Conservation (phyloP, 2,888 invertebrate genomes). For the Hypena proboscidalis region DNA sequence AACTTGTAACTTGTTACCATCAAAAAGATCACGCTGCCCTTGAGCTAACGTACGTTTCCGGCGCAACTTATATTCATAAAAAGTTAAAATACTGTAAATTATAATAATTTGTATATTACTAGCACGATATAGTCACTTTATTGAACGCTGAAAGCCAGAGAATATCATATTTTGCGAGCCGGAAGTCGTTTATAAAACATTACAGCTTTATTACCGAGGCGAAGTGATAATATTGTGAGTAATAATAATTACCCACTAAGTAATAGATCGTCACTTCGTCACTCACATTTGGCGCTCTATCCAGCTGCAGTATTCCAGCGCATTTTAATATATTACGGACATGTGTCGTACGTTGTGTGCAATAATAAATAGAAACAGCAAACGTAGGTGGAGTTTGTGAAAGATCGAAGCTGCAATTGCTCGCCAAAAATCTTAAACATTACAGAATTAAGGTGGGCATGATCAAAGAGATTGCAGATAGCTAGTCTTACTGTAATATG, state of each 20-base stretch:
- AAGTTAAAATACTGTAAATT: no score
- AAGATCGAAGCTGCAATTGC: constrained; percentile 21
- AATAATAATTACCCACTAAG: constrained; percentile 5
- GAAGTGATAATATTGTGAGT: constrained; percentile 7
- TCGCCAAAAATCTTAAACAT: constrained; percentile 47
- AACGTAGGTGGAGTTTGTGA: constrained; percentile 34
- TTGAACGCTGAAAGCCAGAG: no score
- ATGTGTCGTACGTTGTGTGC: constrained; percentile 10
- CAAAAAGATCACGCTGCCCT: no score
- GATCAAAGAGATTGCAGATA: no score
- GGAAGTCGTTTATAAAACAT: neutral
- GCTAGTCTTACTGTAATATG: no score
- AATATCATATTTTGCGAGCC: no score
- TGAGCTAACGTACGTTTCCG: no score
- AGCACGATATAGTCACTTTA: no score
- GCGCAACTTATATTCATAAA: no score
- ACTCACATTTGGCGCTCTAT: constrained; percentile 8
- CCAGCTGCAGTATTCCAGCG: constrained; percentile 6
- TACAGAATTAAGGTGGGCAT: constrained; percentile 29
- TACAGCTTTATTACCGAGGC: constrained; percentile 1
- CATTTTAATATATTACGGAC: constrained; percentile 19
- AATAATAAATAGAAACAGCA: constrained; percentile 14
- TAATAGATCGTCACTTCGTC: no score
- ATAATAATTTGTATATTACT: no score
- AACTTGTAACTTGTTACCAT: no score